phyloP scores from a whole-genome alignment of 1,140 invertebrate species.

The Cydia strobilella region DNA sequence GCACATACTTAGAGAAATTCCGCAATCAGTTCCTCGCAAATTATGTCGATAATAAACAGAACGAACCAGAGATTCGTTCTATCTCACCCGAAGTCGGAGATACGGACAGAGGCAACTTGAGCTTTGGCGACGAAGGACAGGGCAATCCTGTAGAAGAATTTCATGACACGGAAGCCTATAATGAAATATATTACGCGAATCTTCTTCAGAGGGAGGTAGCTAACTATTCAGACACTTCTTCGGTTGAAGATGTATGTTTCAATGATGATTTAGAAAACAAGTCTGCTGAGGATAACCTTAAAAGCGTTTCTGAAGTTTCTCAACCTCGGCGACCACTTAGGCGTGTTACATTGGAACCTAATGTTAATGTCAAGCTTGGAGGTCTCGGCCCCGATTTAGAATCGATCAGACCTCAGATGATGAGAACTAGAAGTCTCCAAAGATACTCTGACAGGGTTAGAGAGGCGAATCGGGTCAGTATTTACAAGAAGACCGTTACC shows the following conservation, averaged over 20 bases:
- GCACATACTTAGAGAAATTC: constrained; percentile 67
- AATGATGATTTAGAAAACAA: constrained; percentile 49
- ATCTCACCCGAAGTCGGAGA: constrained; percentile 70
- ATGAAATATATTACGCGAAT: constrained; percentile 72
- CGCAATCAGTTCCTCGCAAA: constrained; percentile 56
- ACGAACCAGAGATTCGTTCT: constrained; percentile 59
- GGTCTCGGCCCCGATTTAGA: constrained; percentile 72
- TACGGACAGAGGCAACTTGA: constrained; percentile 57
- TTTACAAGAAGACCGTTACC: constrained; percentile 65
- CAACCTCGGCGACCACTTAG: constrained; percentile 50
- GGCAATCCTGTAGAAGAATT: constrained; percentile 52
- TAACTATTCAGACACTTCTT: constrained; percentile 56
- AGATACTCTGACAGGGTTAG: constrained; percentile 74
- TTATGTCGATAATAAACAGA: constrained; percentile 37
- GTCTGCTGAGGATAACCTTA: constrained; percentile 55
- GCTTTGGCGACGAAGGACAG: constrained; percentile 56
- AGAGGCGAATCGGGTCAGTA: constrained; percentile 69
- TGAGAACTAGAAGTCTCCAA: constrained; percentile 72
- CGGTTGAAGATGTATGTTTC: constrained; percentile 54
- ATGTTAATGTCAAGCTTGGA: constrained; percentile 61
- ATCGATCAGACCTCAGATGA: constrained; percentile 67
- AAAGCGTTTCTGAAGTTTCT: constrained; percentile 67
- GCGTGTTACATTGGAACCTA: constrained; percentile 50
- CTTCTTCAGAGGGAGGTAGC: constrained; percentile 57
- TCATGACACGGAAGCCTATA: constrained; percentile 69